Conservation (phyloP, 2,113 vertebrate species). For the Hoplias malabaricus region DNA sequence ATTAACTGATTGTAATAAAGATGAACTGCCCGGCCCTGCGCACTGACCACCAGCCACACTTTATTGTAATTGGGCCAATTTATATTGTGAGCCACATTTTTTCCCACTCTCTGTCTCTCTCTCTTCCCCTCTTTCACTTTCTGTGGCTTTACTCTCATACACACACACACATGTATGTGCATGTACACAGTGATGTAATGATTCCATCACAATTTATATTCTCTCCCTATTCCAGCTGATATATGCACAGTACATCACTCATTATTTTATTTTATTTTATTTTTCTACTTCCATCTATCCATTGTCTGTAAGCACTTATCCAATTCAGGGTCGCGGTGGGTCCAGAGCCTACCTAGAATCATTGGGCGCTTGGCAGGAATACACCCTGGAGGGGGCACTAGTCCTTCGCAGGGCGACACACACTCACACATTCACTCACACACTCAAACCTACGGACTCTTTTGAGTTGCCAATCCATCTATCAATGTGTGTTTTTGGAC, state of each 20-base stretch:
- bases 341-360: no score
- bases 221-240: constrained; percentile 40
- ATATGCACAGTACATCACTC: constrained; percentile 14
- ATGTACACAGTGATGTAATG: constrained; percentile 22
- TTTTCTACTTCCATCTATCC: constrained; percentile 28
- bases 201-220: constrained; percentile 48
- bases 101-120: constrained; percentile 29
- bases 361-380: no score
- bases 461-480: no score
- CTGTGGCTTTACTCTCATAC: background rate
- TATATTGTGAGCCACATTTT: constrained; percentile 76
- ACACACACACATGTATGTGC: background rate
- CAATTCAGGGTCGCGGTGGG: no score
- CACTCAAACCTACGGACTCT: no score
- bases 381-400: no score
- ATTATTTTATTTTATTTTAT: no score
- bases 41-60: constrained; percentile 81
- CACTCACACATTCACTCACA: no score
- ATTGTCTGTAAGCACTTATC: no score
- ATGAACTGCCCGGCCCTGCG: constrained; percentile 76
- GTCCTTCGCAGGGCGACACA: no score
- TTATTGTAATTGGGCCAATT: constrained; percentile 84
- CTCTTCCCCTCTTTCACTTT: background rate
- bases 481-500: no score
- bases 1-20: constrained; percentile 86